Percentiles rank a stretch among this genome's conserved stretches.
Conservation (phyloP, 1,140 invertebrate species). For the Hylyphantes graminicola region DNA sequence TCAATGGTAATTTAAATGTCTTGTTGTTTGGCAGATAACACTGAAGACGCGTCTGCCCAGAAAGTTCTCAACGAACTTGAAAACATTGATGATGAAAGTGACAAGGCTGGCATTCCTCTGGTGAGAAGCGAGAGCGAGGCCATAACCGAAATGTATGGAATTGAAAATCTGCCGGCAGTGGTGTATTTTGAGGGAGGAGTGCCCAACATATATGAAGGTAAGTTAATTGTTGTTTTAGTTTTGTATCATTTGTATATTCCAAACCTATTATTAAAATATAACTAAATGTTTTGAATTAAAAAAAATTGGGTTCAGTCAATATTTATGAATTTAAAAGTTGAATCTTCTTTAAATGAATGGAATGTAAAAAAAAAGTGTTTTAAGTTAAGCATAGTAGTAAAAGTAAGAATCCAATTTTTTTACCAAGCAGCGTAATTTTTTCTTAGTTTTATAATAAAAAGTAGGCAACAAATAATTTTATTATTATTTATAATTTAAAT, state of each 20-base stretch:
- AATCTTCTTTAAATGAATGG: too few relatives aligned
- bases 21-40: constrained; percentile 77
- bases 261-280: background rate
- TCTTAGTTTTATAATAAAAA: too few relatives aligned
- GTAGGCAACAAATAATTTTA: too few relatives aligned
- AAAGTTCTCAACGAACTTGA: constrained; percentile 88
- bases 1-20: too few relatives aligned
- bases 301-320: background rate
- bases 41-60: constrained; percentile 88
- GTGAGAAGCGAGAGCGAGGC: constrained; percentile 76
- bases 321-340: too few relatives aligned
- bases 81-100: constrained; percentile 95
- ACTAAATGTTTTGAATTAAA: background rate
- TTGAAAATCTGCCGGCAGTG: constrained; percentile 85
- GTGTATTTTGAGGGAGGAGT: constrained; percentile 92
- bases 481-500: too few relatives aligned
- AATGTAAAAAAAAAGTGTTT: too few relatives aligned
- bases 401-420: too few relatives aligned
- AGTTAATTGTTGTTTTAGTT: background rate
- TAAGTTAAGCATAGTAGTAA: too few relatives aligned
- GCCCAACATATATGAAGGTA: constrained; percentile 90
- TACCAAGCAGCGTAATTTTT: too few relatives aligned
- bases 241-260: background rate
- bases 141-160: constrained; percentile 85
- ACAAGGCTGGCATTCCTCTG: constrained; percentile 75